phyloP scores from a whole-genome alignment of 1,140 invertebrate species.

The Musca vetustissima region DNA sequence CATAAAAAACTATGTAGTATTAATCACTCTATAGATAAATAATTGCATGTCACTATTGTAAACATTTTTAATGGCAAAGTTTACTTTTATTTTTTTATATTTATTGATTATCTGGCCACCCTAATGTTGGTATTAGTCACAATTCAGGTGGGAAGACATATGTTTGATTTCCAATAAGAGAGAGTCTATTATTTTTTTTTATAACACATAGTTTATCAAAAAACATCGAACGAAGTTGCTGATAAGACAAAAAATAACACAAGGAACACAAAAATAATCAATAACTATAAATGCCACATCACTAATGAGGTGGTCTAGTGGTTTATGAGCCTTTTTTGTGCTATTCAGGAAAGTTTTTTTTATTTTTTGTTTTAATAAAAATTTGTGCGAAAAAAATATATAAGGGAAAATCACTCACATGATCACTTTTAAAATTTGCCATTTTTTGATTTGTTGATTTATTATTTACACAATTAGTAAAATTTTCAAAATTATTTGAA shows the following conservation, averaged over 20 bases:
- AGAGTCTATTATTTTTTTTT: no score
- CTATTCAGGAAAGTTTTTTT: background rate
- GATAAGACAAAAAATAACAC: constrained; percentile 21
- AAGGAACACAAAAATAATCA: constrained; percentile 8
- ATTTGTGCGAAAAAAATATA: no score
- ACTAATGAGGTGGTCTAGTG: background rate
- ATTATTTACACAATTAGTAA: background rate
- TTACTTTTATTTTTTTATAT: no score
- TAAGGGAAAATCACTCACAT: background rate
- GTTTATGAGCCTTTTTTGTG: background rate
- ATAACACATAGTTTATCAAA: constrained; percentile 1
- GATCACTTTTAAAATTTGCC: constrained; percentile 12
- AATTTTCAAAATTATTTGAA: background rate
- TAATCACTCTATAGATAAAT: no score
- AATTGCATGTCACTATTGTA: no score
- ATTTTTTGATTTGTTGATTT: background rate
- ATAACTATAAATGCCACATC: constrained; percentile 18
- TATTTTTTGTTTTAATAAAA: no score
- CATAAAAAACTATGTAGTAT: no score
- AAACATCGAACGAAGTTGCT: background rate
- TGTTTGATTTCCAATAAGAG: no score
- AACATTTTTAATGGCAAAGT: no score
- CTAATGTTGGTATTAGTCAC: background rate
- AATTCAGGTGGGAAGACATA: no score
- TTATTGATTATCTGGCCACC: background rate